Conservation (phyloP, 2,888 invertebrate species). For the Platycnemis pennipes region DNA sequence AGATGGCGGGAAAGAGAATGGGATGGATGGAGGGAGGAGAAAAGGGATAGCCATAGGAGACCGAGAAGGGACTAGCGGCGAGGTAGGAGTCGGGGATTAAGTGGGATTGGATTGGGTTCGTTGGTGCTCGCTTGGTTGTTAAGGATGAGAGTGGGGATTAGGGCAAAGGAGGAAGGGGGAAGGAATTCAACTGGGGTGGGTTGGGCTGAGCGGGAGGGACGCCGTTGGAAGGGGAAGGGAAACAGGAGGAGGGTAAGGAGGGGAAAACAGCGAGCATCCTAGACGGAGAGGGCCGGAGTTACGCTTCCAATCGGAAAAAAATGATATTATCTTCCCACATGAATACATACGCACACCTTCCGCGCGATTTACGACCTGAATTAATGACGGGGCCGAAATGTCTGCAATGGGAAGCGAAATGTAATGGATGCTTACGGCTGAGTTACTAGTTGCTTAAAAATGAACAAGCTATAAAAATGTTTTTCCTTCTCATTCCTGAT, state of each 20-base stretch:
- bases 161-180: neutral
- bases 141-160: conserved; percentile 26
- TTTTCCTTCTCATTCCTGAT: too few relatives aligned
- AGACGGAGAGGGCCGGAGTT: neutral
- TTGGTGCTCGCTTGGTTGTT: conserved; percentile 24
- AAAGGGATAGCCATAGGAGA: neutral
- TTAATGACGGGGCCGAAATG: neutral
- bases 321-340: neutral
- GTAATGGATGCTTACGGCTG: neutral
- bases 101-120: conserved; percentile 46
- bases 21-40: neutral
- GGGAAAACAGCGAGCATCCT: neutral
- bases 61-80: neutral
- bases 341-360: neutral
- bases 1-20: neutral
- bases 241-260: neutral
- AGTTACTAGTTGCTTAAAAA: too few relatives aligned
- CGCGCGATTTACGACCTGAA: neutral
- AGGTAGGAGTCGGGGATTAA: conserved; percentile 25
- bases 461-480: too few relatives aligned
- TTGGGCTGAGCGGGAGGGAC: too few relatives aligned
- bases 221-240: too few relatives aligned
- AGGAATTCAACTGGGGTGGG: neutral
- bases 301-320: neutral
- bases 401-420: neutral